phyloP scores from a whole-genome alignment of 2,113 vertebrate species.

The Petromus typicus region DNA sequence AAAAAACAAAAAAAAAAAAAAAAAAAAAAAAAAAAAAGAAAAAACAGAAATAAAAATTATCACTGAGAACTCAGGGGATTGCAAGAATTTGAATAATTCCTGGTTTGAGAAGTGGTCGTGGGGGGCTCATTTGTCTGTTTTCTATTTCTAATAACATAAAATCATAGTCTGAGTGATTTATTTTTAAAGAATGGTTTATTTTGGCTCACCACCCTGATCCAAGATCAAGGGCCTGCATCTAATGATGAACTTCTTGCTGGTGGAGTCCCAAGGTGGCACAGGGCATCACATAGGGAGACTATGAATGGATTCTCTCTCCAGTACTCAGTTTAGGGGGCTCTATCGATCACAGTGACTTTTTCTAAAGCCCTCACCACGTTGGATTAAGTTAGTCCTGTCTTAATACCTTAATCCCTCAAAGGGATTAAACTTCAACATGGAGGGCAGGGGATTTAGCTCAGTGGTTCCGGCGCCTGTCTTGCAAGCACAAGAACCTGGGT shows the following conservation, averaged over 20 bases:
- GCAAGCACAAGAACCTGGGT: too few species aligned
- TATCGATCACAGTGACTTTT: background rate
- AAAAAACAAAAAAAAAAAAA: too few species aligned
- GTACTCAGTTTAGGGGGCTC: background rate
- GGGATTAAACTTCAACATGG: background rate
- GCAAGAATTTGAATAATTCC: background rate
- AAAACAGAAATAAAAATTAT: background rate
- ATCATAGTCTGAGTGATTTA: background rate
- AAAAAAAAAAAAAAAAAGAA: too few species aligned
- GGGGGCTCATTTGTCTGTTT: background rate
- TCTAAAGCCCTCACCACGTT: background rate
- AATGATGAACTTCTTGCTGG: background rate
- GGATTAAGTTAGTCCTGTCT: background rate
- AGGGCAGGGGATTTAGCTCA: too few species aligned
- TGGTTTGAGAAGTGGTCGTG: background rate
- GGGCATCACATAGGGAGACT: background rate
- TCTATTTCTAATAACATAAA: background rate
- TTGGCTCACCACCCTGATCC: background rate
- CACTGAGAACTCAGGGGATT: background rate
- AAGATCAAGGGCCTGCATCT: background rate
- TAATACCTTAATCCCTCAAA: background rate
- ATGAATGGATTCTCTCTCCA: background rate
- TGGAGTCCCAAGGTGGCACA: background rate
- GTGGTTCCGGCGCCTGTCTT: too few species aligned
- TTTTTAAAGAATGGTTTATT: background rate